These are phyloP conservation scores for Mya arenaria DNA, from an alignment of 1,140 invertebrate genomes.

Conservation along the genomic window DNA sequence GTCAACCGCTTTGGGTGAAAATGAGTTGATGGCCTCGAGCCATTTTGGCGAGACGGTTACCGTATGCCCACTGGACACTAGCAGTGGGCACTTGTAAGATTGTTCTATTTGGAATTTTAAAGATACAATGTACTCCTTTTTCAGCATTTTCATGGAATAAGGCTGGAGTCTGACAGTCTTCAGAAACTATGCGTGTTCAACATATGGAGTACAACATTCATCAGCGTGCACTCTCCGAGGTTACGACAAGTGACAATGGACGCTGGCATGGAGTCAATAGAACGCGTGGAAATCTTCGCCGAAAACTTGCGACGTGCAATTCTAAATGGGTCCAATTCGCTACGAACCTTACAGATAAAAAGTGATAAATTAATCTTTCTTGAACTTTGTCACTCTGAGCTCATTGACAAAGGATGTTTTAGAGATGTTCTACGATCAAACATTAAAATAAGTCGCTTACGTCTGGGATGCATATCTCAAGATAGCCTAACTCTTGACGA, in stretches of 20 bases:
- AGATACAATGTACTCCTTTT: too few species aligned
- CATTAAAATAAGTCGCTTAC: slow-evolving; percentile 62
- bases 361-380: slow-evolving; percentile 66
- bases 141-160: slow-evolving; percentile 74
- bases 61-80: too few species aligned
- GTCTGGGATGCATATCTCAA: slow-evolving; percentile 71
- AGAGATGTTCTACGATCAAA: slow-evolving; percentile 66
- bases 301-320: slow-evolving; percentile 62
- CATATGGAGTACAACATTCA: slow-evolving; percentile 74
- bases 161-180: slow-evolving; percentile 69
- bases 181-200: slow-evolving; percentile 76
- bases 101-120: too few species aligned
- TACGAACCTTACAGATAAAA: slow-evolving; percentile 68
- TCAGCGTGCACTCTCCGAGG: slow-evolving; percentile 67
- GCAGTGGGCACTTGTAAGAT: too few species aligned
- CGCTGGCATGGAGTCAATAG: slow-evolving; percentile 72
- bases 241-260: slow-evolving; percentile 71
- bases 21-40: too few species aligned
- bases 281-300: slow-evolving; percentile 70
- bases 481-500: slow-evolving; percentile 74
- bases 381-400: slow-evolving; percentile 73
- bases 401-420: slow-evolving; percentile 70
- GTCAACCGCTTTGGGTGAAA: too few species aligned
- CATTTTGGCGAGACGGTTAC: too few species aligned
- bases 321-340: slow-evolving; percentile 70